These are phyloP conservation scores for Ormyrus labotus DNA, from an alignment of 2,888 invertebrate genomes.

Conservation along the genomic window DNA sequence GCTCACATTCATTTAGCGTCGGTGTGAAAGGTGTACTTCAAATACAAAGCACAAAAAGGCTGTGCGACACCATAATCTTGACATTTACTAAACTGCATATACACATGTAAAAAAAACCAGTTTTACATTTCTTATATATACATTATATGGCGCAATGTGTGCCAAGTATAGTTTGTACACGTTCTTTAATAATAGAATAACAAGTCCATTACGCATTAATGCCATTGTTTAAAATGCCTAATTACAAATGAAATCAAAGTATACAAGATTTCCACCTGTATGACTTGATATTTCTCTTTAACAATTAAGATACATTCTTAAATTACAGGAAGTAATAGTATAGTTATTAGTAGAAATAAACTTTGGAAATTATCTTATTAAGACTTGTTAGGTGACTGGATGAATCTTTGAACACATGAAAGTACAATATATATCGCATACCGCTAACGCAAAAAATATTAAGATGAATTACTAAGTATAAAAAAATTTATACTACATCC, in stretches of 20 bases:
- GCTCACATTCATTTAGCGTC: conserved; percentile 46
- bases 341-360: conserved; percentile 38
- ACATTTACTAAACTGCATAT: conserved; percentile 50
- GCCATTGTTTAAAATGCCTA: conserved; percentile 35
- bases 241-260: conserved; percentile 51
- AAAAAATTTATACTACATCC: conserved; percentile 28
- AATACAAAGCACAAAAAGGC: conserved; percentile 50
- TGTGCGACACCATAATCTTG: conserved; percentile 34
- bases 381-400: conserved; percentile 47
- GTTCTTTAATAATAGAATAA: conserved; percentile 48
- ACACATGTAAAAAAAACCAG: conserved; percentile 52
- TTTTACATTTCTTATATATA: conserved; percentile 53
- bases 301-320: conserved; percentile 38
- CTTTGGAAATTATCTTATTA: conserved; percentile 50
- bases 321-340: conserved; percentile 37
- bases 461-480: conserved; percentile 14
- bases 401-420: conserved; percentile 54
- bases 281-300: conserved; percentile 29
- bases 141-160: conserved; percentile 53
- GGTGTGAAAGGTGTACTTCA: conserved; percentile 8
- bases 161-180: conserved; percentile 62
- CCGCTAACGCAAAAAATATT: conserved; percentile 18
- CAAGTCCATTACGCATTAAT: conserved; percentile 48
- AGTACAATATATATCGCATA: conserved; percentile 28
- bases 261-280: conserved; percentile 37